Evolutionary conservation across 2,797 vertebrate species (phyloP).

Genomic region (Netta rufina): DNA sequence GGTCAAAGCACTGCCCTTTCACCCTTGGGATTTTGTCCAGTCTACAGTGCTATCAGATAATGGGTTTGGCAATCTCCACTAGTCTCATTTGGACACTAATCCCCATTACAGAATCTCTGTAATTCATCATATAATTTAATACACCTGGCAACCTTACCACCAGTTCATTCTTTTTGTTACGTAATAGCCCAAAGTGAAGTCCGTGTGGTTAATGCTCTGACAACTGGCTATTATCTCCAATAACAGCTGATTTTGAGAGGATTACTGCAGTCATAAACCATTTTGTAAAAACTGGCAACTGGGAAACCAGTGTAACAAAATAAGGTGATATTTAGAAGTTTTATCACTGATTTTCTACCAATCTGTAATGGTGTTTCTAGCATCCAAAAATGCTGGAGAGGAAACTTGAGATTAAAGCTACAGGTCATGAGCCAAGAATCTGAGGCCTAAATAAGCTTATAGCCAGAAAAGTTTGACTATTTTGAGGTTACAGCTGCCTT

Average conservation of each 20-base stretch:
- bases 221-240: slow-evolving; percentile 71
- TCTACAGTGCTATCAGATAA: slow-evolving; percentile 70
- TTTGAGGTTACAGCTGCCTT: background rate
- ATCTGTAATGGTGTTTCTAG: slow-evolving; percentile 44
- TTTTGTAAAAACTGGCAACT: slow-evolving; percentile 71
- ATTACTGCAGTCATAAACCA: slow-evolving; percentile 73
- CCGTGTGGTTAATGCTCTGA: slow-evolving; percentile 75
- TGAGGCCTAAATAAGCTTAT: background rate
- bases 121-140: slow-evolving; percentile 78
- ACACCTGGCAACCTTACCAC: slow-evolving; percentile 75
- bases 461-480: background rate
- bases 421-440: background rate
- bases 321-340: slow-evolving; percentile 57
- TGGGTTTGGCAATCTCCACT: slow-evolving; percentile 73
- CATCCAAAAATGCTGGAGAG: slow-evolving; percentile 28
- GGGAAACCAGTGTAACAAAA: slow-evolving; percentile 65
- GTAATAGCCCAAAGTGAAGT: slow-evolving; percentile 75
- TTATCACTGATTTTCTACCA: slow-evolving; percentile 58
- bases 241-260: slow-evolving; percentile 73
- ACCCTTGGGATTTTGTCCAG: slow-evolving; percentile 62
- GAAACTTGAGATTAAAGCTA: slow-evolving; percentile 34
- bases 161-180: slow-evolving; percentile 73
- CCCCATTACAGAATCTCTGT: slow-evolving; percentile 61
- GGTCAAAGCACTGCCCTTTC: slow-evolving; percentile 41
- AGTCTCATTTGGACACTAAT: slow-evolving; percentile 71